These are phyloP conservation scores for Metacarcinus magister DNA, from an alignment of 2,888 invertebrate species.

Conservation along the genomic window DNA sequence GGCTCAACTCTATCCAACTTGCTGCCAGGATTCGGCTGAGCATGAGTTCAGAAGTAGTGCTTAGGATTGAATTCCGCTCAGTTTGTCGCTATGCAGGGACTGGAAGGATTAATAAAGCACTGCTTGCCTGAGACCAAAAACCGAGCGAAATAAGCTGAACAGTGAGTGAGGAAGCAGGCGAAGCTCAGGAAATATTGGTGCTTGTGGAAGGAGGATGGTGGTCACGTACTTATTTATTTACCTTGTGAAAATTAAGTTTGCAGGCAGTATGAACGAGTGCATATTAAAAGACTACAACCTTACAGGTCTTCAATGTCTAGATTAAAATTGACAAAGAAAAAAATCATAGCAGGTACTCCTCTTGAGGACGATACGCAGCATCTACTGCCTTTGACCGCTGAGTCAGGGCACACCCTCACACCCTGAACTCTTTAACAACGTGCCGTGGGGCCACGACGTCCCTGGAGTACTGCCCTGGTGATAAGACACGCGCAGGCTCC, in stretches of 20 bases:
- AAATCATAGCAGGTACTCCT: neutral
- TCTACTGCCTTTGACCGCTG: neutral
- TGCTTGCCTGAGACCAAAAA: neutral
- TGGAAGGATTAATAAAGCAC: neutral
- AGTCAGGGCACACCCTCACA: neutral
- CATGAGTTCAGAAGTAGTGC: neutral
- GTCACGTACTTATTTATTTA: neutral
- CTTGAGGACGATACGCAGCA: neutral
- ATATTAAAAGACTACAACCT: neutral
- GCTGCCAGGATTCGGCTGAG: neutral
- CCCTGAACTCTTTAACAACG: slow-evolving; percentile 9
- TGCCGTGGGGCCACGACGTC: neutral
- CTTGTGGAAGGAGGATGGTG: neutral
- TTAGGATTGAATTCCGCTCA: slow-evolving; percentile 29
- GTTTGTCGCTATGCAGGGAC: neutral
- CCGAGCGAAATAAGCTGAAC: slow-evolving; percentile 1
- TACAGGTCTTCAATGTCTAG: neutral
- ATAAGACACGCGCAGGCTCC: slow-evolving; percentile 17
- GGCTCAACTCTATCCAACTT: neutral
- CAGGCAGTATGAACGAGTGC: neutral
- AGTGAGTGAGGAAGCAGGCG: neutral
- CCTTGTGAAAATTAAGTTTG: slow-evolving; percentile 3
- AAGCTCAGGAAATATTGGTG: slow-evolving; percentile 6
- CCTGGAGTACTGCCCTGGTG: neutral
- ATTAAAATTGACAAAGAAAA: neutral